Percentiles rank a stretch among this genome's conserved stretches.
Evolutionary conservation across 2,113 vertebrate species (phyloP).

Genomic region (Sinocyclocheilus maitianheensis): DNA sequence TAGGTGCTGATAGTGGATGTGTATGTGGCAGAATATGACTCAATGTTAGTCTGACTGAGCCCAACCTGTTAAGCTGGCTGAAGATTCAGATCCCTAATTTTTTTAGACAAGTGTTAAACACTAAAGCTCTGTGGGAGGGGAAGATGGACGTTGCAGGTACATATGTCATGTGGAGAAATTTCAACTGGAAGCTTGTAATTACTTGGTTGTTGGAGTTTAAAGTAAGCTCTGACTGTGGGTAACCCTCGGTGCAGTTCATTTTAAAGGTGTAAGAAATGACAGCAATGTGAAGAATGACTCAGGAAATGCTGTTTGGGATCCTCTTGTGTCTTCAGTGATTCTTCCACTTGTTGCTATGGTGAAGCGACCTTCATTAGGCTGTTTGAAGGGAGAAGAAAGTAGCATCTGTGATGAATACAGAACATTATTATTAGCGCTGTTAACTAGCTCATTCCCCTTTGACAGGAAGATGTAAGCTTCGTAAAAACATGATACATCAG

Average conservation of each 20-base stretch:
- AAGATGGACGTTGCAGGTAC: not conserved
- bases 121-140: not conserved
- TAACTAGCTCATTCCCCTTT: not conserved
- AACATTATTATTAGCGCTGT: not conserved
- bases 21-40: slow-evolving; percentile 22
- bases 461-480: not conserved
- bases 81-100: not conserved
- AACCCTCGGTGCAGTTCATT: not conserved
- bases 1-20: not conserved
- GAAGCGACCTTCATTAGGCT: slow-evolving; percentile 4
- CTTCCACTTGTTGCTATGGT: slow-evolving; percentile 10
- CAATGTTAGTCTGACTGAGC: slow-evolving; percentile 6
- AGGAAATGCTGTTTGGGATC: not conserved
- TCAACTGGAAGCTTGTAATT: not conserved
- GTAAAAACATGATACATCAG: not conserved
- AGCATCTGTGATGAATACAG: not conserved
- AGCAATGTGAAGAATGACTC: not conserved
- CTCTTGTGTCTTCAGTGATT: not conserved
- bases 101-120: slow-evolving; percentile 5
- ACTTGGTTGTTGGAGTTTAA: not conserved
- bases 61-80: not conserved
- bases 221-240: not conserved
- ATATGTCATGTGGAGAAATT: not conserved
- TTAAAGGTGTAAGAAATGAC: not conserved
- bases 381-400: not conserved